These are phyloP conservation scores for Eucidaris tribuloides DNA, from an alignment of 35 echinoderm and acorn worm species.

Conservation along the genomic window DNA sequence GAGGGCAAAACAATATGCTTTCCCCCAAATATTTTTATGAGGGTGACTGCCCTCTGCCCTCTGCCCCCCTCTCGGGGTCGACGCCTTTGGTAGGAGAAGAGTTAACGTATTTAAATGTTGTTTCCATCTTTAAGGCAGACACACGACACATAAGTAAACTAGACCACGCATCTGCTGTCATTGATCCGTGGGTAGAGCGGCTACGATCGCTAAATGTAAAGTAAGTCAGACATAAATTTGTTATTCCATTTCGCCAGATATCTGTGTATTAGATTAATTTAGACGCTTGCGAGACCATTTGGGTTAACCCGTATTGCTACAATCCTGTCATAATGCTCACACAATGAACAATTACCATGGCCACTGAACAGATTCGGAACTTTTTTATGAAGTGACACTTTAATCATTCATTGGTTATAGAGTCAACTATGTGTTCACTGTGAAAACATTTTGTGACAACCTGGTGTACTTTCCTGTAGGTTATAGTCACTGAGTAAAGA, in stretches of 20 bases:
- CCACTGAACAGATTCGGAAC: neutral
- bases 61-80: neutral
- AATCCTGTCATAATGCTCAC: neutral
- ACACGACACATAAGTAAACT: slow-evolving; percentile 22
- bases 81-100: no score
- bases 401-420: no score
- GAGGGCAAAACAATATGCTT: no score
- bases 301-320: neutral
- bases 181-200: slow-evolving; percentile 65
- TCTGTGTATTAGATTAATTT: neutral
- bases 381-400: neutral
- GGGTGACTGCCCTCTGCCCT: no score
- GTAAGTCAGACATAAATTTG: slow-evolving; percentile 26
- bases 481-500: no score
- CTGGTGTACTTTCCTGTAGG: no score
- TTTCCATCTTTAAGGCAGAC: slow-evolving; percentile 61
- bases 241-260: neutral
- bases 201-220: slow-evolving; percentile 39
- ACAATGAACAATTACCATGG: neutral
- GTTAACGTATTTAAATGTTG: neutral
- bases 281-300: neutral
- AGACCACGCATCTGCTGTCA: slow-evolving; percentile 50
- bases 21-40: neutral
- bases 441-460: no score
- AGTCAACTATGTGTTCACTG: no score